Evolutionary conservation across 2,113 vertebrate species (phyloP), one percentile per base, ranked within the genome.

Genomic region (Calidris pygmaea): DNA sequence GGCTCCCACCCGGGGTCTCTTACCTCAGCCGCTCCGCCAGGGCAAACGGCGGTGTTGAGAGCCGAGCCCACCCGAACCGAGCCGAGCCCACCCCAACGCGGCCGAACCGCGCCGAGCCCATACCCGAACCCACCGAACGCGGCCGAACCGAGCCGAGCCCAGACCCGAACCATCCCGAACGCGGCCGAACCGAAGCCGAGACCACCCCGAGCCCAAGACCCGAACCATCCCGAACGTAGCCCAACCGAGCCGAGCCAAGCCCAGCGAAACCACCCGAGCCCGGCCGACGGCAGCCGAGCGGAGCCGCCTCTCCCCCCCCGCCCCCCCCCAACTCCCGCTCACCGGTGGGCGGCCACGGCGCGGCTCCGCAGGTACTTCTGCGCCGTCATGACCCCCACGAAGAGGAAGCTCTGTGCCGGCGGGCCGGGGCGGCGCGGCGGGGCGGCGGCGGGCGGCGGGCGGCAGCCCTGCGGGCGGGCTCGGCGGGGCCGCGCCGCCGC

Each of bases 341-440:
- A 99, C 99, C 99, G 98, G 95, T 99, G 97, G 3, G 98, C 99
- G 5, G 99, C 99, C 96, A 99, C 98, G 12, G 99, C 99, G 55
- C 99, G 98, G 98, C 91, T 99, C 87, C 98, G 97, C 97, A 99
- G 99, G 98, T 99, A 99, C 95, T 99, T 99, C 98, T 99, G 99
- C 7, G 99, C 99, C 9, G 99, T 99, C 99, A 99, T 99, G 67
- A 99, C 99, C 73, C 99, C 99, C 43, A 99, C 99, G 97, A 99
- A 99, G 55, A 99, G 98, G 92, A 99, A 99, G 96, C 96, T 98
- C 20, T 95, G 97, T 74, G 98, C 98, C 96, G 91, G 82, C 66
- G 97, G 95, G 23, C 16, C 80, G 76, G 68, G n/a, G 74, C 78
- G 53, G 86, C 80, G 82, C 75, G 34, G 86, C 72, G 34, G 77